These are phyloP conservation scores for Dunckerocampus dactyliophorus DNA, from an alignment of 2,113 vertebrate species.

Conservation along the genomic window DNA sequence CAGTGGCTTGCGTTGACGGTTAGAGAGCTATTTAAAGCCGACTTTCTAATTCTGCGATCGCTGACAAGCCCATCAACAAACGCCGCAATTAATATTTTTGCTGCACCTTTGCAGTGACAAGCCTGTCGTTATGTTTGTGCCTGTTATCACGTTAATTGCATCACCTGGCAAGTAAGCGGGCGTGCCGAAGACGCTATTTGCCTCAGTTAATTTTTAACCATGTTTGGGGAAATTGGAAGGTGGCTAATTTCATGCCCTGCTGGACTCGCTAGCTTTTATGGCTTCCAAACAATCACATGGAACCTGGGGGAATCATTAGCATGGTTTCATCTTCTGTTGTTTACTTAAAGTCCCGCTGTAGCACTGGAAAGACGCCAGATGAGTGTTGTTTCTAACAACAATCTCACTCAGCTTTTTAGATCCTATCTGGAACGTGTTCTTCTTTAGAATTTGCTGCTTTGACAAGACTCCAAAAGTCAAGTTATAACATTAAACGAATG, in stretches of 20 bases:
- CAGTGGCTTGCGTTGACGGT: background rate
- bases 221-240: conserved; percentile 22
- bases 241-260: conserved; percentile 45
- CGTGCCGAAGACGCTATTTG: conserved; percentile 17
- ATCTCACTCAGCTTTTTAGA: background rate
- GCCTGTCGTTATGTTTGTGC: background rate
- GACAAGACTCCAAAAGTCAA: background rate
- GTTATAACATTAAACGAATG: background rate
- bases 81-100: background rate
- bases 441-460: too few species aligned
- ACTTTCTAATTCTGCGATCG: background rate
- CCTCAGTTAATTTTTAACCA: conserved; percentile 33
- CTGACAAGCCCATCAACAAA: background rate
- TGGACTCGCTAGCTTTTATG: conserved; percentile 14
- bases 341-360: conserved; percentile 13
- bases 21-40: background rate
- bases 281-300: conserved; percentile 6
- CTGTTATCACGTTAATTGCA: conserved; percentile 8
- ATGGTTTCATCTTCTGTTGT: conserved; percentile 16
- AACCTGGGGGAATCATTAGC: conserved; percentile 11
- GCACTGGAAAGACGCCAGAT: background rate
- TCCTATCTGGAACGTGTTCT: background rate
- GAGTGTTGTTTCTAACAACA: background rate
- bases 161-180: conserved; percentile 21
- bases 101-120: background rate